Percentiles rank a stretch among this genome's conserved stretches.
Conservation (phyloP, 2,113 vertebrate genomes). For the Colaptes auratus region DNA sequence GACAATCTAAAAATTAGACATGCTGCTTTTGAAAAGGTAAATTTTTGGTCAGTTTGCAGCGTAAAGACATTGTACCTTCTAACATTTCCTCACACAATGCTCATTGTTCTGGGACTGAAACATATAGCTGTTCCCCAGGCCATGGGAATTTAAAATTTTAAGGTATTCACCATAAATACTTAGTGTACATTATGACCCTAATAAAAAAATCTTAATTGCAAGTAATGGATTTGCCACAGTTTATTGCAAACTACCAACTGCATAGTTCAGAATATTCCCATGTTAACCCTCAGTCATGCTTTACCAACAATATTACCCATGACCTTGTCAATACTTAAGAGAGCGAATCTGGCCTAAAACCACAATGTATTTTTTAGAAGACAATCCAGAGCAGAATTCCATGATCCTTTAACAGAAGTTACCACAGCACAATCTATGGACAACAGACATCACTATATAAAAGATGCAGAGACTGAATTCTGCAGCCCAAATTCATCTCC, state of each 20-base stretch:
- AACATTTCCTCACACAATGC: background rate
- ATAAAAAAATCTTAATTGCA: background rate
- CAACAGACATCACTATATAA: background rate
- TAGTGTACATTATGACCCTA: background rate
- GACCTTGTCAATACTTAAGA: background rate
- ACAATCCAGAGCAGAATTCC: background rate
- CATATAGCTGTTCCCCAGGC: background rate
- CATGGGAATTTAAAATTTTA: background rate
- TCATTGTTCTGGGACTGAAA: background rate
- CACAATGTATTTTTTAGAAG: background rate
- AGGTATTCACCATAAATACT: background rate
- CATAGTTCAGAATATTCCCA: background rate
- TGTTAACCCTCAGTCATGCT: background rate
- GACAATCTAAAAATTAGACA: background rate
- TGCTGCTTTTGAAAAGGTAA: background rate
- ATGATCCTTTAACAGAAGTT: background rate
- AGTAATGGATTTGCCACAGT: background rate
- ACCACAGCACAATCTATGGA: background rate
- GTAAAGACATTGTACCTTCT: background rate
- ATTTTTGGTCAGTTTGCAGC: background rate
- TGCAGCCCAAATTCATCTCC: accelerated
- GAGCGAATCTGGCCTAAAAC: background rate
- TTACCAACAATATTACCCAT: background rate
- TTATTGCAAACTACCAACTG: background rate
- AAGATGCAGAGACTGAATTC: background rate